phyloP scores from a whole-genome alignment of 2,797 vertebrate species.

The Echiichthys vipera region DNA sequence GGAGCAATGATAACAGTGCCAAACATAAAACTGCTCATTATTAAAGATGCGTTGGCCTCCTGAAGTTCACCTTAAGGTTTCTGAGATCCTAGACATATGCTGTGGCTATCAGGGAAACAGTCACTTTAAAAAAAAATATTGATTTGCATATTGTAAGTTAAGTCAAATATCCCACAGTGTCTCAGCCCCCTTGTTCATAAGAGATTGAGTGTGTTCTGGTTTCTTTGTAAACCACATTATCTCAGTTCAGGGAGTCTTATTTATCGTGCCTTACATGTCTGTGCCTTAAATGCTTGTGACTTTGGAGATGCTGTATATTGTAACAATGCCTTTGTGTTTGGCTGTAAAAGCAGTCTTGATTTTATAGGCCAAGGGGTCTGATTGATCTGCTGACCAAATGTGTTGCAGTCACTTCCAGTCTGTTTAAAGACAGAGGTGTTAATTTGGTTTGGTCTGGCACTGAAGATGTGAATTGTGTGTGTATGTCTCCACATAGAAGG shows the following conservation, averaged over 20 bases:
- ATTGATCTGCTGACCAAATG: conserved; percentile 71
- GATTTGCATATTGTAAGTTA: not conserved
- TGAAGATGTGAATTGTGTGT: conserved; percentile 1
- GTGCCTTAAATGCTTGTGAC: conserved; percentile 1
- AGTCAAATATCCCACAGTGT: not conserved
- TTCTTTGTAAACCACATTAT: not conserved
- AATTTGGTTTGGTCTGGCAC: conserved; percentile 73
- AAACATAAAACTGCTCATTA: not conserved
- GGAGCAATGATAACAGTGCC: not conserved
- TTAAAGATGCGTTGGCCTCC: not conserved
- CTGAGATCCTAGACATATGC: not conserved
- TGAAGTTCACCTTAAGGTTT: not conserved
- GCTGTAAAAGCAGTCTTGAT: not conserved
- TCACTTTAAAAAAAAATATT: not conserved
- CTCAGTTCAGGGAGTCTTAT: not conserved
- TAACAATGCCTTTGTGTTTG: conserved; percentile 40
- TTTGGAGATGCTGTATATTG: conserved; percentile 16
- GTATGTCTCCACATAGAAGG: not conserved
- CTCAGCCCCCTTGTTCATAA: not conserved
- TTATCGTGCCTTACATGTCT: not conserved
- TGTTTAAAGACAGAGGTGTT: conserved; percentile 68
- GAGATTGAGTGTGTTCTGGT: not conserved
- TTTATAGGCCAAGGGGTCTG: conserved; percentile 32
- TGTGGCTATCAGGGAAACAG: not conserved
- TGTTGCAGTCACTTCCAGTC: conserved; percentile 50